Percentiles rank a stretch among this genome's conserved stretches.
Conservation (phyloP, 2,797 vertebrate genomes). For the Forpus xanthops region DNA sequence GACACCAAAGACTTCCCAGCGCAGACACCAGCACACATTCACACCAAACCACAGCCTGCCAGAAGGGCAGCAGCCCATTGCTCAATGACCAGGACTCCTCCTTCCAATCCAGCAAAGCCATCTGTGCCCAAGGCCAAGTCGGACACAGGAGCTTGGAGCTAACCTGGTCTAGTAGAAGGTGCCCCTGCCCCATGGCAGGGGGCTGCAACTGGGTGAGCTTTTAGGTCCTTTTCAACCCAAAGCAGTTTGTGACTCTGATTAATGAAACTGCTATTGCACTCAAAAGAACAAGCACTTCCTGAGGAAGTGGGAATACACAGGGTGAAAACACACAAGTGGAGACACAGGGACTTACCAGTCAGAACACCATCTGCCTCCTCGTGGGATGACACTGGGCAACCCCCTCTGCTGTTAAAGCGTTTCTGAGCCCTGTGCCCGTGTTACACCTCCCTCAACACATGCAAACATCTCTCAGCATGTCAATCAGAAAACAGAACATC, state of each 20-base stretch:
- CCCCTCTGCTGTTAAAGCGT: not conserved
- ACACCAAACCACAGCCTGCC: not conserved
- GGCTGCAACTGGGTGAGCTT: not conserved
- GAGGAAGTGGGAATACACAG: not conserved
- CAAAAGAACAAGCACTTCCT: not conserved
- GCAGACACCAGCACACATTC: not conserved
- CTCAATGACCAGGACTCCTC: not conserved
- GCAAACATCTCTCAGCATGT: not conserved
- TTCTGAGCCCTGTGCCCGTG: not conserved
- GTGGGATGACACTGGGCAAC: not conserved
- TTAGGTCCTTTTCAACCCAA: not conserved
- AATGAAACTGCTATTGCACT: not conserved
- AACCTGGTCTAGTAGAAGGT: not conserved
- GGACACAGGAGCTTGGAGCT: not conserved
- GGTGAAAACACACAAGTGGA: not conserved
- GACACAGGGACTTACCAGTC: not conserved
- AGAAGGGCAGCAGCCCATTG: not conserved
- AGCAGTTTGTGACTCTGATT: not conserved
- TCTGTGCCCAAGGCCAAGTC: not conserved
- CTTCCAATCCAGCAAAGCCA: not conserved
- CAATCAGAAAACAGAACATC: not conserved
- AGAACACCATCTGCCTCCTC: not conserved
- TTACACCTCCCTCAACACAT: not conserved
- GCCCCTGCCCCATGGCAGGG: not conserved
- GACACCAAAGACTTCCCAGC: not conserved